Conservation (phyloP, 2,888 invertebrate genomes). For the Ormyrus nitidulus region DNA sequence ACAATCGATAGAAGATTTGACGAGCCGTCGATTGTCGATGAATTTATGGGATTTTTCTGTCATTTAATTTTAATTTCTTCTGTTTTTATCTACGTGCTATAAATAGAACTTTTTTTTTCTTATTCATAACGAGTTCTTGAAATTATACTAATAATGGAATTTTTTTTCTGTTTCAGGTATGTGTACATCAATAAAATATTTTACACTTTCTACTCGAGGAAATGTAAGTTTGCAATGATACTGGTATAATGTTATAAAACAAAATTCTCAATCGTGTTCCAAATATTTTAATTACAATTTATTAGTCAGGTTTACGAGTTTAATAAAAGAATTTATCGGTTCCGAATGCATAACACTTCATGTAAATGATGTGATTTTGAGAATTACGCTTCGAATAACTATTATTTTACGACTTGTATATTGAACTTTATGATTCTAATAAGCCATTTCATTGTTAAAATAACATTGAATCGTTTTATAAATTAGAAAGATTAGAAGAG, state of each 20-base stretch:
- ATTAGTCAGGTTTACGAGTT: neutral
- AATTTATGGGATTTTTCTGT: neutral
- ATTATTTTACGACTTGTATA: too few relatives aligned
- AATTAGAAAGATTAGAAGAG: too few relatives aligned
- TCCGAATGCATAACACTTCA: neutral
- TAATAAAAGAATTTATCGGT: neutral
- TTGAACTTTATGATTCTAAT: too few relatives aligned
- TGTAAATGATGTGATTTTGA: too few relatives aligned
- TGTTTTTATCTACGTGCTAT: too few relatives aligned
- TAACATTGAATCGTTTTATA: too few relatives aligned
- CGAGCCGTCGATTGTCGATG: too few relatives aligned
- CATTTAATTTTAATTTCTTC: neutral
- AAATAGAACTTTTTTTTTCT: neutral
- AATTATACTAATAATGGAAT: neutral
- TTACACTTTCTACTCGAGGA: slow-evolving; percentile 11
- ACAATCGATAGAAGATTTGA: too few relatives aligned
- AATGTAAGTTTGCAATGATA: slow-evolving; percentile 17
- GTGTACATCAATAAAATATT: slow-evolving; percentile 26
- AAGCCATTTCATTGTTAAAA: too few relatives aligned
- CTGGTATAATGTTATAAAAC: neutral
- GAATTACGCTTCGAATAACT: too few relatives aligned
- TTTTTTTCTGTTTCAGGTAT: slow-evolving; percentile 40
- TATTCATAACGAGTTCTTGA: neutral
- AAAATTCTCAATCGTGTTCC: neutral
- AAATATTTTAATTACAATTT: too few relatives aligned